These are phyloP conservation scores for Mythimna ferrago DNA, from an alignment of 2,888 invertebrate genomes.

Conservation along the genomic window DNA sequence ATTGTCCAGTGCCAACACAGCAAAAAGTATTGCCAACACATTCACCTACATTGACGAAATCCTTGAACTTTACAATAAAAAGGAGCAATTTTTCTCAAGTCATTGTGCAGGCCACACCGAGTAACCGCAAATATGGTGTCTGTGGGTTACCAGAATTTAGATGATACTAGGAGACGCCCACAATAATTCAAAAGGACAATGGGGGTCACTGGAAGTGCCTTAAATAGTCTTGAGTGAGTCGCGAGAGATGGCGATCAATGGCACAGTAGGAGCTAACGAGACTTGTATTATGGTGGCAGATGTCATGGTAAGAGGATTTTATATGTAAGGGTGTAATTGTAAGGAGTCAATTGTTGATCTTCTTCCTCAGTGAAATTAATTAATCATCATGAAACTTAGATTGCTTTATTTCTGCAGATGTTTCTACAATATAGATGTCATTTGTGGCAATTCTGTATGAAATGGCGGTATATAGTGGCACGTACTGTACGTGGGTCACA, in stretches of 20 bases:
- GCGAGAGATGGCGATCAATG: conserved; percentile 75
- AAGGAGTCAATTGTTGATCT: conserved; percentile 3
- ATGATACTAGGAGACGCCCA: conserved; percentile 76
- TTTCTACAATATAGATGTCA: background rate
- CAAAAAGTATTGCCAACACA: conserved; percentile 44
- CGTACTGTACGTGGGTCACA: no score
- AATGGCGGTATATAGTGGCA: background rate
- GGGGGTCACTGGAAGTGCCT: conserved; percentile 76
- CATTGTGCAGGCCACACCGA: conserved; percentile 71
- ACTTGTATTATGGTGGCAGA: conserved; percentile 72
- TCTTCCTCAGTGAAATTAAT: conserved; percentile 7
- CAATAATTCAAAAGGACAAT: conserved; percentile 80
- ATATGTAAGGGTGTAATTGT: conserved; percentile 43
- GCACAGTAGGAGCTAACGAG: conserved; percentile 75
- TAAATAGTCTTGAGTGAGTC: conserved; percentile 73
- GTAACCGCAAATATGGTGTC: conserved; percentile 71
- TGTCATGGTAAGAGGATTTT: conserved; percentile 63
- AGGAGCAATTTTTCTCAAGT: conserved; percentile 70
- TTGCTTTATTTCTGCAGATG: background rate
- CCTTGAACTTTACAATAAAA: conserved; percentile 64
- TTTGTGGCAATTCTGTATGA: background rate
- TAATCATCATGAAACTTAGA: conserved; percentile 9
- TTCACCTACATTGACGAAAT: conserved; percentile 39
- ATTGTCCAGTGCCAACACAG: conserved; percentile 4
- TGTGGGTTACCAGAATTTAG: conserved; percentile 72